Evolutionary conservation across 2,113 vertebrate genomes (phyloP), one percentile per base, ranked within the genome.

Genomic region (Mus pahari): DNA sequence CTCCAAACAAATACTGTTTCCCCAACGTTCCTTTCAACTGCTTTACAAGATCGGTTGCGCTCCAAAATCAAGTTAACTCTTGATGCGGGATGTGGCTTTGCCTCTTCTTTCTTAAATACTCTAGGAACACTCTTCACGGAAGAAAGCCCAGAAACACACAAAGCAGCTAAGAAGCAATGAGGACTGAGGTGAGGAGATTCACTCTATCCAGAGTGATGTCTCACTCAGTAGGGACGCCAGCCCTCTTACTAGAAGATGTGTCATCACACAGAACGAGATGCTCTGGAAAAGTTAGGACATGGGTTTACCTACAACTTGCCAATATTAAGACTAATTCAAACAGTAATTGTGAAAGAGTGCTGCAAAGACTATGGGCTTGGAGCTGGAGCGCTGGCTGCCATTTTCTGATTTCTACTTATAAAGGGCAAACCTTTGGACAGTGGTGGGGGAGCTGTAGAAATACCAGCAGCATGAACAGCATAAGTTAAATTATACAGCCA

Each of bases 51-150:
- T 36, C 11, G 73, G 33, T 45, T 81, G 24, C 60, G 31, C 78
- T 93, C 73, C 77, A 79, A 91, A 77, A 26, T 42, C 68, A 50
- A 89, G 31, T 89, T 64, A 74, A 50, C n/a, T 70, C 20, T 68
- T 91, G 5, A 24, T 39, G 2, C 0, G 74, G 2, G 11, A 3
- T 16, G 16, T 26, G 36, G 3, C 7, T 88, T 93, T 84, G 70
- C 50, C 75, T 95, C 58, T 86, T 1, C 39, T 93, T 71, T 95
- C 74, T 93, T 88, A 79, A 91, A 58, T 39, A 50, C 16, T 48
- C n/a, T n/a, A n/a, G n/a, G n/a, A n/a, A n/a, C n/a, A n/a, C n/a
- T n/a, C n/a, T n/a, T 86, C 39, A 31, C 3, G 1, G 31, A 75
- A 58, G 14, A 74, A 78, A 79, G 8, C 75, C 39, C 90, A 24